These are phyloP conservation scores for Seriola aureovittata DNA, from an alignment of 2,113 vertebrate genomes.

Conservation along the genomic window DNA sequence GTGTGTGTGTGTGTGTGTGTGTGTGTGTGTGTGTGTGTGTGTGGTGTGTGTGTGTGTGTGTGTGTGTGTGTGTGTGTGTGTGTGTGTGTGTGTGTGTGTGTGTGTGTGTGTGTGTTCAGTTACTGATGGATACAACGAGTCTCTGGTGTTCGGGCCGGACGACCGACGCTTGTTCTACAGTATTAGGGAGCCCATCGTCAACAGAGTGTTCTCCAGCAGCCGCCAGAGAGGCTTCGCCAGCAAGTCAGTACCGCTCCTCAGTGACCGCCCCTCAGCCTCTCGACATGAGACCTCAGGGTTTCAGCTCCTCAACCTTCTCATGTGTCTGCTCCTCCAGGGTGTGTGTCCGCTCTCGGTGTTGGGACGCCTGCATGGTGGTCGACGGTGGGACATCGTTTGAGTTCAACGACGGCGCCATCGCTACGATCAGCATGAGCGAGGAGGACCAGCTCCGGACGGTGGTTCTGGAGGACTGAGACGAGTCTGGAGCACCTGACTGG, in stretches of 20 bases:
- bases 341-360: slow-evolving; percentile 94
- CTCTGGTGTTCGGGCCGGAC: slow-evolving; percentile 92
- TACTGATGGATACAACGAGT: slow-evolving; percentile 93
- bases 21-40: too few relatives aligned
- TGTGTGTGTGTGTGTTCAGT: slow-evolving; percentile 72
- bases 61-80: too few relatives aligned
- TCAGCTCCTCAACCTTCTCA: neutral
- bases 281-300: too few relatives aligned
- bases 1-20: too few relatives aligned
- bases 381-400: slow-evolving; percentile 97
- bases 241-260: slow-evolving; percentile 84
- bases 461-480: slow-evolving; percentile 86
- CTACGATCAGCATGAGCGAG: slow-evolving; percentile 89
- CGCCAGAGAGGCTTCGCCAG: slow-evolving; percentile 93
- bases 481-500: neutral
- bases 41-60: too few relatives aligned
- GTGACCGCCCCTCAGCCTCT: too few relatives aligned
- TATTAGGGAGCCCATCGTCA: slow-evolving; percentile 95
- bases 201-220: slow-evolving; percentile 95
- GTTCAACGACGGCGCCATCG: slow-evolving; percentile 97
- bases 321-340: slow-evolving; percentile 83
- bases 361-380: slow-evolving; percentile 99
- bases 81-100: too few relatives aligned
- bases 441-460: slow-evolving; percentile 95
- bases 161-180: slow-evolving; percentile 95